Base-by-base conservation (phyloP, 2,797 vertebrate genomes). In the Anas acuta region DNA sequence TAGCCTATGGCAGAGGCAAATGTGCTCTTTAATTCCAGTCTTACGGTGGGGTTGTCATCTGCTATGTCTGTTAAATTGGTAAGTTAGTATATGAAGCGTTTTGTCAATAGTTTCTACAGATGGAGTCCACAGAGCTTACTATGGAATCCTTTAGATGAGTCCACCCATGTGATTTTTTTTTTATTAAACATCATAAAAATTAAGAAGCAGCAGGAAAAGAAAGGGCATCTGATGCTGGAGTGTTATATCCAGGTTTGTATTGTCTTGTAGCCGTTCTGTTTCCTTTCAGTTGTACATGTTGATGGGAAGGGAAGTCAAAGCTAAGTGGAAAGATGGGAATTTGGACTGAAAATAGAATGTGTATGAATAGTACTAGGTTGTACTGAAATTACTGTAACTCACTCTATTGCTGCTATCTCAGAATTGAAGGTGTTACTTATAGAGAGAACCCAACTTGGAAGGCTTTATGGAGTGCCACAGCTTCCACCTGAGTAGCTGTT, bases 101-200 rank as follows among this genome's bases (percentile, higher is more conserved):
- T 83, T 91, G 66, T 87, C 90, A 87, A 81, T 73, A 79, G 41
- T 56, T 92, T 56, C 49, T 87, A 26, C 56, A 75, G 70, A 66
- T 13, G 33, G 35, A 66, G 28, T 47, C 58, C 70, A 69, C 18
- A 73, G 49, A 62, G 62, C 66, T 80, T 89, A 54, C 62, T n/a
- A 25, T 51, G 23, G 49, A 41, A 79, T 58, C 58, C 56, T 62
- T 16, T 69, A 56, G 71, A 70, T 67, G 82, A 85, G 62, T 79
- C 80, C 72, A 86, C 62, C 45, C 85, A 28, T 75, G 61, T 57
- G 73, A 41, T 61, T 81, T 75, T 53, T 75, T 53, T 53, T 69
- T 65, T 72, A 70, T 61, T 75, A 26, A 64, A 13, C 54, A 45
- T 47, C 19, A 6, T 71, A 45, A 33, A 47, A 66, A 35, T 11